Conservation (phyloP, 2,797 vertebrate genomes). For the Oreortyx pictus region DNA sequence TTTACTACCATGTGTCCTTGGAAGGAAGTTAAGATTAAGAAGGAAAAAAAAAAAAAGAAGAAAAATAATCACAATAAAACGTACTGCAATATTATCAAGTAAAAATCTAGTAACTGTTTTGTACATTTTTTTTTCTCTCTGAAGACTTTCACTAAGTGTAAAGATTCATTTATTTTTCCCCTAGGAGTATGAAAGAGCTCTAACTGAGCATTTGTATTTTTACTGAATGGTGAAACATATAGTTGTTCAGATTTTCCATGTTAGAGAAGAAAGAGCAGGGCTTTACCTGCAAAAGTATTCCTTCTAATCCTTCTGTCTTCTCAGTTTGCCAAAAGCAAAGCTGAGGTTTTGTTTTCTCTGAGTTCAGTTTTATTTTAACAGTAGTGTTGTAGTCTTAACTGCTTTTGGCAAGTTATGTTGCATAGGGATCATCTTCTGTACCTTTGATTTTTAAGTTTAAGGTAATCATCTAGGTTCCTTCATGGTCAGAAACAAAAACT, state of each 20-base stretch:
- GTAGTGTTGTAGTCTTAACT: not conserved
- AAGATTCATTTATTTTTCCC: not conserved
- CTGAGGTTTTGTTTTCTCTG: not conserved
- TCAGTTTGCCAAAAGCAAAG: not conserved
- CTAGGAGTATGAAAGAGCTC: fast-evolving
- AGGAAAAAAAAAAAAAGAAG: not conserved
- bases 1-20: not conserved
- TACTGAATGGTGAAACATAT: not conserved
- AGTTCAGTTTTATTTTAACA: not conserved
- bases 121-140: not conserved
- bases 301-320: not conserved
- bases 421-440: not conserved
- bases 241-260: not conserved
- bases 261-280: not conserved
- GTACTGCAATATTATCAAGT: not conserved
- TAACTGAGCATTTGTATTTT: not conserved
- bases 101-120: not conserved
- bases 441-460: not conserved
- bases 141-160: not conserved
- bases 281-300: not conserved
- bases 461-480: not conserved
- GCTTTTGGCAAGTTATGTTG: not conserved
- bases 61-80: not conserved
- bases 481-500: not conserved
- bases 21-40: not conserved